phyloP scores from a whole-genome alignment of 2,888 invertebrate species.

The Lucinisca nassula region DNA sequence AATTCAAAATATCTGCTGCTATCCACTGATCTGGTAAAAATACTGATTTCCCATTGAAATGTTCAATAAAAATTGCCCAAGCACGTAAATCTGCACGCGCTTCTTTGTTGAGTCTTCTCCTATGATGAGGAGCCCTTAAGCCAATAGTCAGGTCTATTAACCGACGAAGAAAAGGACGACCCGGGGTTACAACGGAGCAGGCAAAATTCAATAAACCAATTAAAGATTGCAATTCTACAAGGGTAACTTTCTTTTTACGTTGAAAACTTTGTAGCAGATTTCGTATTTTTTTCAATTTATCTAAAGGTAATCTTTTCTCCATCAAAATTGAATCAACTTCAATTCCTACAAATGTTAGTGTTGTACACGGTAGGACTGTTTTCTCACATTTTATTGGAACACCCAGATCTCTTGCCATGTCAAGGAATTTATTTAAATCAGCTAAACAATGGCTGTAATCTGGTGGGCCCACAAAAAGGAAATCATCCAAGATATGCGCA shows the following conservation, averaged over 20 bases:
- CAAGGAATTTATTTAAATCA: not conserved
- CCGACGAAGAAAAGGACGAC: slow-evolving; percentile 38
- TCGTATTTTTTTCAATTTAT: slow-evolving; percentile 39
- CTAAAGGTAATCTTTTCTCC: slow-evolving; percentile 37
- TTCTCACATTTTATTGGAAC: slow-evolving; percentile 46
- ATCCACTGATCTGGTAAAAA: slow-evolving; percentile 32
- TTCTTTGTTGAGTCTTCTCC: slow-evolving; percentile 29
- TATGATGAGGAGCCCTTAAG: slow-evolving; percentile 25
- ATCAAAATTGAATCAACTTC: slow-evolving; percentile 36
- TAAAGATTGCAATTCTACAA: slow-evolving; percentile 47
- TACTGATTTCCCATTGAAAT: slow-evolving; percentile 53
- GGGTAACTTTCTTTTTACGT: slow-evolving; percentile 18
- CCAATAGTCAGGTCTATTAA: slow-evolving; percentile 47
- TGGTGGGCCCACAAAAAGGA: slow-evolving; percentile 12
- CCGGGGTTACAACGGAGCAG: slow-evolving; percentile 39
- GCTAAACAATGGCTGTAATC: not conserved
- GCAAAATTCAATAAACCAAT: slow-evolving; percentile 53
- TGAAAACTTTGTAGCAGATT: not conserved
- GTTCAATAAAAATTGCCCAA: slow-evolving; percentile 44
- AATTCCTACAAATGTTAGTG: slow-evolving; percentile 35
- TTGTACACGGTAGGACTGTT: slow-evolving; percentile 23
- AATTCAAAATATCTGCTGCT: not conserved
- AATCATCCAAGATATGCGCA: slow-evolving; percentile 43
- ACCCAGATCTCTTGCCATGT: slow-evolving; percentile 18
- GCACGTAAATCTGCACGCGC: slow-evolving; percentile 32